phyloP scores from a whole-genome alignment of 2,888 invertebrate genomes.

The Cartodere bifasciata region DNA sequence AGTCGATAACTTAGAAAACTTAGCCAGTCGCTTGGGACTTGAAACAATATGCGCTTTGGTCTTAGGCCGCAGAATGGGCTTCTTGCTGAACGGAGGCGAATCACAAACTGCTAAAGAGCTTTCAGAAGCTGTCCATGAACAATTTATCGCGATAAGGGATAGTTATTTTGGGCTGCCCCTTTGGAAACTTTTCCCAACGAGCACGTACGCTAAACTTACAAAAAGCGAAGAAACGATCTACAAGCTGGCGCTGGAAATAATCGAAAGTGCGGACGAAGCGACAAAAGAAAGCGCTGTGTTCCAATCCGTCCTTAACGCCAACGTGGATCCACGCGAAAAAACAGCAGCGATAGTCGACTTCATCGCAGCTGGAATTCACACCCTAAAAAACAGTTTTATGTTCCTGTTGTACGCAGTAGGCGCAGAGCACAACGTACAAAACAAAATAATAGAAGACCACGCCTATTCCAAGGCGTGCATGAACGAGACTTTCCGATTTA shows the following conservation, averaged over 20 bases:
- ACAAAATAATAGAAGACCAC: constrained; percentile 45
- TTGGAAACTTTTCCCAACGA: constrained; percentile 69
- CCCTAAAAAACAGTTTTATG: constrained; percentile 70
- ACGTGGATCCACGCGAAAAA: constrained; percentile 66
- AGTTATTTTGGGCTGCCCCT: constrained; percentile 70
- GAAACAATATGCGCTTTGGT: constrained; percentile 72
- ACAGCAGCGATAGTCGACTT: constrained; percentile 78
- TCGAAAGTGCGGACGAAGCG: constrained; percentile 48
- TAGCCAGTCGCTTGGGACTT: constrained; percentile 65
- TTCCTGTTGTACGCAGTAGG: constrained; percentile 67
- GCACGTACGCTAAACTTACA: constrained; percentile 55
- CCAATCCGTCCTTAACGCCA: constrained; percentile 57
- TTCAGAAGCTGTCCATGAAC: constrained; percentile 61
- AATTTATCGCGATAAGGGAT: constrained; percentile 67
- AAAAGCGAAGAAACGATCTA: constrained; percentile 70
- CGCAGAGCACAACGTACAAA: constrained; percentile 51
- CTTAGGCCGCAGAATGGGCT: constrained; percentile 67
- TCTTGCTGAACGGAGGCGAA: constrained; percentile 36
- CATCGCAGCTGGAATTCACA: constrained; percentile 77
- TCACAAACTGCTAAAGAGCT: constrained; percentile 46
- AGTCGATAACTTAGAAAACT: constrained; percentile 53
- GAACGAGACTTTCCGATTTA: constrained; percentile 58
- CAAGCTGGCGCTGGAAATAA: constrained; percentile 60
- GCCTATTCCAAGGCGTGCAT: constrained; percentile 66
- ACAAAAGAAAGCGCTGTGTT: constrained; percentile 55